Conservation (phyloP, 2,113 vertebrate genomes). For the Ageneiosus marmoratus region DNA sequence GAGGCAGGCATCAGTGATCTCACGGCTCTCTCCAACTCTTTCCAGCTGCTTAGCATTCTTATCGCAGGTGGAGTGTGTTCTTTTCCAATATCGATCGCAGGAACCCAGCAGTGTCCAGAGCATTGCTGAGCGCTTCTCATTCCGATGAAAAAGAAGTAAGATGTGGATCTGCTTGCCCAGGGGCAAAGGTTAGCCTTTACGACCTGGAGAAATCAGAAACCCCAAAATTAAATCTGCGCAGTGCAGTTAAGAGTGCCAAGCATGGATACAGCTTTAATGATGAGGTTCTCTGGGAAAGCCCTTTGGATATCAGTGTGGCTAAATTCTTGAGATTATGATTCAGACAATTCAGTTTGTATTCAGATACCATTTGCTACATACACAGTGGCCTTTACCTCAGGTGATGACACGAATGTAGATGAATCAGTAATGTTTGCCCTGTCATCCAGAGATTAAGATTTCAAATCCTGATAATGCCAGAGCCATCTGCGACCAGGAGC, state of each 20-base stretch:
- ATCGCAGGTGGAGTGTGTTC: background rate
- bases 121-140: background rate
- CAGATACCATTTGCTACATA: background rate
- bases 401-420: no score
- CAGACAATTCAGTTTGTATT: background rate
- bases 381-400: no score
- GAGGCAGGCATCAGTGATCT: background rate
- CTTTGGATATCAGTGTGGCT: background rate
- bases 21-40: background rate
- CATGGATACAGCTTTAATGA: background rate
- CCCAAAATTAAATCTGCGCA: background rate
- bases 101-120: background rate
- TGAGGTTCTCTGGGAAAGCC: background rate
- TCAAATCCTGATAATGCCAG: no score
- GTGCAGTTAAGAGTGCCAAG: background rate
- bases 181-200: background rate
- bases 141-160: background rate
- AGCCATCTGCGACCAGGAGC: no score
- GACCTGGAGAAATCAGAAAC: background rate
- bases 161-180: background rate
- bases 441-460: background rate
- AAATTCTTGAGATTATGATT: background rate
- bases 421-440: background rate
- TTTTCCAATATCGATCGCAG: background rate
- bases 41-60: constrained; percentile 10